Evolutionary conservation across 2,888 invertebrate species (phyloP).

Genomic region (Lycaena phlaeas): DNA sequence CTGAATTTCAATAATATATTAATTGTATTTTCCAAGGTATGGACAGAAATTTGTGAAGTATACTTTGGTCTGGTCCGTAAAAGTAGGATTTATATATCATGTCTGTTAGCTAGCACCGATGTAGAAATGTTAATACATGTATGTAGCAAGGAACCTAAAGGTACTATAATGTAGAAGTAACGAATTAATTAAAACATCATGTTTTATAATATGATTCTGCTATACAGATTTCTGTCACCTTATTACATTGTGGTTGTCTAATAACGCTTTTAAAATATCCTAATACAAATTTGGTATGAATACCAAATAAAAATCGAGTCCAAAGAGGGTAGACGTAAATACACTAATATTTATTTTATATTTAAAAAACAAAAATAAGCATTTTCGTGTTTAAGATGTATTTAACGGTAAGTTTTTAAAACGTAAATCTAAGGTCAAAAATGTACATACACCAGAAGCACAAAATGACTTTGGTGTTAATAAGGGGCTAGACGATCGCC

Average conservation of each 20-base stretch:
- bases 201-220: neutral
- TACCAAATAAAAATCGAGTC: slow-evolving; percentile 55
- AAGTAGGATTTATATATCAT: neutral
- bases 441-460: slow-evolving; percentile 41
- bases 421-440: slow-evolving; percentile 40
- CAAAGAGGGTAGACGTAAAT: slow-evolving; percentile 37
- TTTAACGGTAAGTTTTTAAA: slow-evolving; percentile 29
- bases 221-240: neutral
- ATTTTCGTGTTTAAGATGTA: slow-evolving; percentile 27
- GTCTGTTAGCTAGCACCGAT: neutral
- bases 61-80: neutral
- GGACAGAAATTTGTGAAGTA: neutral
- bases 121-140: no score
- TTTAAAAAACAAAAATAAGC: slow-evolving; percentile 8
- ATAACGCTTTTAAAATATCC: slow-evolving; percentile 8
- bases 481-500: no score
- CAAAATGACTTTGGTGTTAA: slow-evolving; percentile 43
- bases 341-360: slow-evolving; percentile 11
- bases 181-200: neutral
- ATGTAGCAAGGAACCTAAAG: no score
- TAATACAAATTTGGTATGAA: slow-evolving; percentile 24
- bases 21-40: no score
- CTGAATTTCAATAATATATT: no score
- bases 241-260: slow-evolving; percentile 3
- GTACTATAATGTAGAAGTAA: neutral